Evolutionary conservation across 2,888 invertebrate genomes (phyloP).

Genomic region (Apotomis turbidana): DNA sequence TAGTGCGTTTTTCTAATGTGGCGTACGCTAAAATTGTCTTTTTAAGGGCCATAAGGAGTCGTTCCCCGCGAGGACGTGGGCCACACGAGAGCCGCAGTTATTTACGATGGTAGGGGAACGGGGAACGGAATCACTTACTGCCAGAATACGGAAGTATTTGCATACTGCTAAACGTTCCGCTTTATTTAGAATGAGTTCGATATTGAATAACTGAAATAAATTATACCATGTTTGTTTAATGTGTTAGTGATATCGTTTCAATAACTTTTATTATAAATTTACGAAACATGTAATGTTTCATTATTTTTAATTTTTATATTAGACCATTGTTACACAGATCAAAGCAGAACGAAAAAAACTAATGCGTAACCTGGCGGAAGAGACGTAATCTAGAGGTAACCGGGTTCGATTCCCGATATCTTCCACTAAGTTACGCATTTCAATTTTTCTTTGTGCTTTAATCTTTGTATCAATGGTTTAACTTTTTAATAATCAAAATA

Average conservation of each 20-base stretch:
- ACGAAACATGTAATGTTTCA: too few species aligned
- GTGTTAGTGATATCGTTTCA: neutral
- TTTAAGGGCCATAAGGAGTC: conserved; percentile 55
- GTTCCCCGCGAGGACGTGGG: conserved; percentile 47
- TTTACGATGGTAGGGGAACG: conserved; percentile 55
- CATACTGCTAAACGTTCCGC: conserved; percentile 34
- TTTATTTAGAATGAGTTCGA: conserved; percentile 18
- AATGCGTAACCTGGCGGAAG: too few species aligned
- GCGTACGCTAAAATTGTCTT: conserved; percentile 59
- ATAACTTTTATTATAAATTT: too few species aligned
- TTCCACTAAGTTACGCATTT: too few species aligned
- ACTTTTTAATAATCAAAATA: too few species aligned
- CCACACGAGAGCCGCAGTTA: conserved; percentile 54
- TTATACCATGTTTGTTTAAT: neutral
- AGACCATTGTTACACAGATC: too few species aligned
- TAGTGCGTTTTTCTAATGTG: conserved; percentile 56
- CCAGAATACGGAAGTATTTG: conserved; percentile 36
- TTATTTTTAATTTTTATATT: too few species aligned
- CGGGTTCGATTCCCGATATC: too few species aligned
- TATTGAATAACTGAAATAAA: neutral
- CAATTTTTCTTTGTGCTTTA: too few species aligned
- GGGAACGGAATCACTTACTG: conserved; percentile 39
- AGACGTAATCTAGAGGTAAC: too few species aligned
- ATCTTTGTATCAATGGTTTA: too few species aligned
- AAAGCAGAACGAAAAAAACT: too few species aligned